Percentiles rank a stretch among this genome's conserved stretches.
Evolutionary conservation across 1,140 invertebrate species (phyloP).

Genomic region (Trichonephila inaurata): DNA sequence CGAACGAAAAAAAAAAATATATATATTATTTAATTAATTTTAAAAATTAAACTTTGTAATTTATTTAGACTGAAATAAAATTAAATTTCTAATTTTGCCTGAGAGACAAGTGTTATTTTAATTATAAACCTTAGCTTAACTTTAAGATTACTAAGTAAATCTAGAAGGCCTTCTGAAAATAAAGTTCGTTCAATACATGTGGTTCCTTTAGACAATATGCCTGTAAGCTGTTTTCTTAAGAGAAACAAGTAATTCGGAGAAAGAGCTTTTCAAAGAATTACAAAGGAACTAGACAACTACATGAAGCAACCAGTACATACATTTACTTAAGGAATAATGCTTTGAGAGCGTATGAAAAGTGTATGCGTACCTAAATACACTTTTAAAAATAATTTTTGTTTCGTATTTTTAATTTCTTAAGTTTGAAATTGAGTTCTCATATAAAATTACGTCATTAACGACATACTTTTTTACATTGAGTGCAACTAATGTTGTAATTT

Average conservation of each 20-base stretch:
- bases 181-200: background rate
- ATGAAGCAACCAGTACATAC: background rate
- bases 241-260: background rate
- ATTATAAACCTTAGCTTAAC: background rate
- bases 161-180: background rate
- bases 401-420: background rate
- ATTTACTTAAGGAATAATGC: background rate
- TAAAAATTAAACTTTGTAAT: too few species aligned
- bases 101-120: constrained; percentile 3
- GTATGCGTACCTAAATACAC: background rate
- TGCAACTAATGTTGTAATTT: too few species aligned
- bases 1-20: too few species aligned
- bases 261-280: background rate
- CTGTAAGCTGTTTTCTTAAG: constrained; percentile 4
- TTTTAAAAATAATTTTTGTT: background rate
- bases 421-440: too few species aligned
- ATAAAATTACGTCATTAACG: too few species aligned
- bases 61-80: background rate
- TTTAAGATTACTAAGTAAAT: constrained; percentile 11
- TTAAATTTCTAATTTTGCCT: background rate
- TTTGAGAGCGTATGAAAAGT: background rate
- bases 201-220: background rate
- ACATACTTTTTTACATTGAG: too few species aligned
- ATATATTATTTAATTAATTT: too few species aligned
- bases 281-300: background rate